Evolutionary conservation across 1,140 invertebrate genomes (phyloP), one percentile per base, ranked within the genome.

Genomic region (Littorina saxatilis): DNA sequence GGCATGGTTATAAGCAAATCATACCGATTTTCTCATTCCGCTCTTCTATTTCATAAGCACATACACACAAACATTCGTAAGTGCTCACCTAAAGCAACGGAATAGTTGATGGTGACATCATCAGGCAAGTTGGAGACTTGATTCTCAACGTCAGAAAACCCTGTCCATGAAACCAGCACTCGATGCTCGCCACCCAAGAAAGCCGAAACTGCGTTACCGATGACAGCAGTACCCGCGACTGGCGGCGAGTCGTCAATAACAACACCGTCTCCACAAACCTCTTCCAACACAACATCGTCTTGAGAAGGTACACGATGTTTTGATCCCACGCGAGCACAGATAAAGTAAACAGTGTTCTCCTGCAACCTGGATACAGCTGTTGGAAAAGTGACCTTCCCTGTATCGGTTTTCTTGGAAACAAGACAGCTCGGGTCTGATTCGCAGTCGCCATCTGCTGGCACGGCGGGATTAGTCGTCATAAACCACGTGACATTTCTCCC

Each of bases 241-340:
- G 86, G 86, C 7, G 80, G 66, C 27, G 52, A 68, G 37, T 81
- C 61, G 76, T 87, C 86, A n/a, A 87, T 72, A 11, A 84, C 61
- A 29, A 87, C 79, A 29, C 86, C 86, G 76, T 87, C 80, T 37
- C 86, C 82, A 74, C 86, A 87, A 2, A 52, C 17, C 3, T 43
- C 70, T 9, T 17, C 15, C 4, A n/a, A 3, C 23, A 43, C 35
- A 40, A 15, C 11, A 39, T 43, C 39, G 1, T 29, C 39, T 13
- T 7, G n/a, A n/a, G n/a, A n/a, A n/a, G n/a, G n/a, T n/a, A n/a
- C 37, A 37, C 5, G 2, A 20, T 17, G 23, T 15, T 32, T 29
- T 70, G 66, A 11, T 23, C 29, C 1, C 11, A 43, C 37, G 9
- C 4, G 39, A 0, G 70, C 70, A 13, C 70, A 73, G 4, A 73